phyloP scores from a whole-genome alignment of 2,888 invertebrate genomes.

The Polydrusus tereticollis region DNA sequence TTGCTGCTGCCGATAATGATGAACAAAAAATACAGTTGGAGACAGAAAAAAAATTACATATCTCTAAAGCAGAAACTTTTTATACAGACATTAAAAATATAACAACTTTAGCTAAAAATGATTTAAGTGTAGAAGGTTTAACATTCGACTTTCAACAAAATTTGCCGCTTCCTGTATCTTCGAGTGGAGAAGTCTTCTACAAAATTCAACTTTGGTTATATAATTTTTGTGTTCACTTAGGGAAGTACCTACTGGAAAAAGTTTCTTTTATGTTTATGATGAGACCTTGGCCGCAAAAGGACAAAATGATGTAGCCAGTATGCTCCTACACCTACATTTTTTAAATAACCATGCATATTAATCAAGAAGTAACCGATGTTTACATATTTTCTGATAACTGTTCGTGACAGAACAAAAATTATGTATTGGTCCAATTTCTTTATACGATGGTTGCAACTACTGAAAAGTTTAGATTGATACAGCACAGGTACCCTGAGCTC shows the following conservation, averaged over 20 bases:
- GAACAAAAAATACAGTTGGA: slow-evolving; percentile 29
- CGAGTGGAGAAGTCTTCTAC: slow-evolving; percentile 50
- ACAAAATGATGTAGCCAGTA: slow-evolving; percentile 43
- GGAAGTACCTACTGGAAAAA: slow-evolving; percentile 43
- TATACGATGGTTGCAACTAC: slow-evolving; percentile 30
- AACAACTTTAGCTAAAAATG: slow-evolving; percentile 34
- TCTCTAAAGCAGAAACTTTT: slow-evolving; percentile 34
- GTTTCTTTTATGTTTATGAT: slow-evolving; percentile 49
- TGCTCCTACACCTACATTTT: slow-evolving; percentile 48
- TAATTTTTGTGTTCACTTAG: slow-evolving; percentile 52
- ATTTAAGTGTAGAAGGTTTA: slow-evolving; percentile 34
- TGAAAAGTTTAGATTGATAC: slow-evolving; percentile 18
- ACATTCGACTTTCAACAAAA: slow-evolving; percentile 51
- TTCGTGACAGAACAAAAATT: slow-evolving; percentile 45
- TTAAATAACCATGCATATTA: slow-evolving; percentile 27
- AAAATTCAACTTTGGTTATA: slow-evolving; percentile 49
- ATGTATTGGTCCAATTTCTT: slow-evolving; percentile 38
- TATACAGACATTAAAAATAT: slow-evolving; percentile 36
- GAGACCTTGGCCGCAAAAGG: slow-evolving; percentile 41
- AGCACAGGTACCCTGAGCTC: background rate
- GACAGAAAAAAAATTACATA: slow-evolving; percentile 30
- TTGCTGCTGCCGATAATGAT: slow-evolving; percentile 16
- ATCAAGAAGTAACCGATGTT: slow-evolving; percentile 32
- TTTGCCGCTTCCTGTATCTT: slow-evolving; percentile 49
- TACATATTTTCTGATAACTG: slow-evolving; percentile 51